Evolutionary conservation across 1,140 invertebrate genomes (phyloP).

Genomic region (Amphibalanus amphitrite): DNA sequence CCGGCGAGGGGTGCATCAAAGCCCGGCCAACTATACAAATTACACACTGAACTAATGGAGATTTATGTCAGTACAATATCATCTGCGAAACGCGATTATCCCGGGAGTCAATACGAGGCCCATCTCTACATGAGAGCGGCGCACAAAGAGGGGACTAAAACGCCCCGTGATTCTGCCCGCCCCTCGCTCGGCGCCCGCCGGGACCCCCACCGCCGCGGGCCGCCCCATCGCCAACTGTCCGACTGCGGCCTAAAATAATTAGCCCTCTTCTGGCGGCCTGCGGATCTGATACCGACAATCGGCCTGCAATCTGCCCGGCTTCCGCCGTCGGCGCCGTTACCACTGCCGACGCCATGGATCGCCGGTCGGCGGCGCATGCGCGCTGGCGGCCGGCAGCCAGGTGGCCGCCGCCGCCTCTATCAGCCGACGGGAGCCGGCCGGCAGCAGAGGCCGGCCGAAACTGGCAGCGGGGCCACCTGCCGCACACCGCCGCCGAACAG

Average conservation of each 20-base stretch:
- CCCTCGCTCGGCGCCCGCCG: background rate
- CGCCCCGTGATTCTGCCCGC: background rate
- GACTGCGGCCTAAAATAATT: background rate
- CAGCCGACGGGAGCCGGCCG: too few species aligned
- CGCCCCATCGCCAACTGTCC: background rate
- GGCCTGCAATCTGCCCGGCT: background rate
- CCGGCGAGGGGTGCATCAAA: background rate
- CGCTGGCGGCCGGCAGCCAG: background rate
- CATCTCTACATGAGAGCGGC: background rate
- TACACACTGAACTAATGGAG: background rate
- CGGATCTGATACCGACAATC: background rate
- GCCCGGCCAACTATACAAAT: background rate
- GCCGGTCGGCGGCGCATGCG: background rate
- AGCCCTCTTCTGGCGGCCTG: background rate
- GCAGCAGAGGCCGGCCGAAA: background rate
- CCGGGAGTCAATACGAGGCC: background rate
- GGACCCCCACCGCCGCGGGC: too few species aligned
- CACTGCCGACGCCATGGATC: background rate
- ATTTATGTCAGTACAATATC: conserved; percentile 2
- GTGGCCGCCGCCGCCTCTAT: background rate
- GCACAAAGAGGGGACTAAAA: background rate
- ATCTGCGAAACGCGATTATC: background rate
- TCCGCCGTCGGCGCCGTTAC: too few species aligned
- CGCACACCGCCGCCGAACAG: background rate
- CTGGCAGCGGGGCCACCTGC: background rate